Evolutionary conservation across 2,113 vertebrate species (phyloP).

Genomic region (Cavia aperea): DNA sequence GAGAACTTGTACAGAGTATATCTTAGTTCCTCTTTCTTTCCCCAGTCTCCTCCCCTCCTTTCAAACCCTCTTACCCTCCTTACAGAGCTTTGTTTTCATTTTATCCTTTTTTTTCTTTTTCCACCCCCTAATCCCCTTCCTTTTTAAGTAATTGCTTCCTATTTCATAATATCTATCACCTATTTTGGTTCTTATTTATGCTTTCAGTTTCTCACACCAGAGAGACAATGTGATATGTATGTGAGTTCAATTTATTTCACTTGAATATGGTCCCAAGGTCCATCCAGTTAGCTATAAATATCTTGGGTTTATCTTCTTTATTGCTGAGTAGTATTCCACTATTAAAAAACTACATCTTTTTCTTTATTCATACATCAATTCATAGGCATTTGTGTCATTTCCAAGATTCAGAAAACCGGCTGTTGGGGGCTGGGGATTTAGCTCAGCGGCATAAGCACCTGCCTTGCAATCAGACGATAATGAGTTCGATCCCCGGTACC

Average conservation of each 20-base stretch:
- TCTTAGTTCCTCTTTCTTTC: not conserved
- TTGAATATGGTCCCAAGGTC: not conserved
- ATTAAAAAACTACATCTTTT: not conserved
- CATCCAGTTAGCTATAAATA: not conserved
- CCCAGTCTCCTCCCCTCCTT: not conserved
- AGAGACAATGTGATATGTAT: not conserved
- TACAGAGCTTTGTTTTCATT: not conserved
- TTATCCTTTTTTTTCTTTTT: not conserved
- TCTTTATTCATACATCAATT: not conserved
- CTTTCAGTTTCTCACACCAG: not conserved
- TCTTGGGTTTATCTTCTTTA: not conserved
- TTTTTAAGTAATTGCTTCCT: not conserved
- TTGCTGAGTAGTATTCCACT: not conserved
- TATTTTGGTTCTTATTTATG: not conserved
- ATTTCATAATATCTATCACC: not conserved
- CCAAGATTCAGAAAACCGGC: not conserved
- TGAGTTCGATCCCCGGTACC: too few relatives aligned
- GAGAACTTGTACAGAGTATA: not conserved
- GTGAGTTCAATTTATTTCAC: not conserved
- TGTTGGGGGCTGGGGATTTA: too few relatives aligned
- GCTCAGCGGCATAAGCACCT: too few relatives aligned
- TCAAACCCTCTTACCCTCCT: not conserved
- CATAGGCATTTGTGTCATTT: not conserved
- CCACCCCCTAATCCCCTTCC: not conserved
- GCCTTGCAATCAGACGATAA: too few relatives aligned